These are phyloP conservation scores for Heloderma charlesbogerti DNA, from an alignment of 2,113 vertebrate species.

Conservation along the genomic window DNA sequence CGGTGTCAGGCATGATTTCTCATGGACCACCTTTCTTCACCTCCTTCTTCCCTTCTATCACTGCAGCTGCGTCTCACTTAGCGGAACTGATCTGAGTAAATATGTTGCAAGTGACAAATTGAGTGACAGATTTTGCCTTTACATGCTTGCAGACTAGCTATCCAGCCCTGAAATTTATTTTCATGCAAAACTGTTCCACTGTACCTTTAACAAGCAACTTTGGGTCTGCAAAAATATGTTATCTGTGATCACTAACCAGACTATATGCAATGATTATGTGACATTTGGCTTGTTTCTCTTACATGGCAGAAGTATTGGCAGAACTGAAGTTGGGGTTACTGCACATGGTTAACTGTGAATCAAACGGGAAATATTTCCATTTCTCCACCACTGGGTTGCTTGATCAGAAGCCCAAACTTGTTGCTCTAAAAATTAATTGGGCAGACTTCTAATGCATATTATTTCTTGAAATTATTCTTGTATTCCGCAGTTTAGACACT, in stretches of 20 bases:
- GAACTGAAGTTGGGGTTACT: neutral
- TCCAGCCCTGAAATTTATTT: conserved; percentile 15
- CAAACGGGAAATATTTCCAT: neutral
- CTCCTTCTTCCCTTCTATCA: conserved; percentile 2
- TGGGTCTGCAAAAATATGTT: neutral
- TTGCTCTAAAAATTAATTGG: neutral
- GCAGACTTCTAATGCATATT: neutral
- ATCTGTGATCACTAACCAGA: neutral
- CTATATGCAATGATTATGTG: neutral
- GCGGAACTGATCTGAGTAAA: neutral
- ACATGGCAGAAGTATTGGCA: neutral
- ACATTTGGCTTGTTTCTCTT: neutral
- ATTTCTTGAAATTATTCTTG: neutral
- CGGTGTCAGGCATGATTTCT: conserved; percentile 27
- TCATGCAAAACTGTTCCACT: conserved; percentile 26
- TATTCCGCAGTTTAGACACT: neutral
- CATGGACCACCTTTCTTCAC: neutral
- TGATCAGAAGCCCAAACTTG: neutral
- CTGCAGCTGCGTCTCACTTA: conserved; percentile 1
- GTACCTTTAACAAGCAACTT: neutral
- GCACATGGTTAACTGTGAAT: neutral
- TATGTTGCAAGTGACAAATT: conserved; percentile 22
- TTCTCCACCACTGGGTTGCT: neutral
- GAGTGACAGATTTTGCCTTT: neutral
- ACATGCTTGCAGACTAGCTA: neutral